A percentile compares a stretch with the other conserved stretches of the same genome.
Conservation (phyloP, 2,797 vertebrate species). For the Coilia nasus region DNA sequence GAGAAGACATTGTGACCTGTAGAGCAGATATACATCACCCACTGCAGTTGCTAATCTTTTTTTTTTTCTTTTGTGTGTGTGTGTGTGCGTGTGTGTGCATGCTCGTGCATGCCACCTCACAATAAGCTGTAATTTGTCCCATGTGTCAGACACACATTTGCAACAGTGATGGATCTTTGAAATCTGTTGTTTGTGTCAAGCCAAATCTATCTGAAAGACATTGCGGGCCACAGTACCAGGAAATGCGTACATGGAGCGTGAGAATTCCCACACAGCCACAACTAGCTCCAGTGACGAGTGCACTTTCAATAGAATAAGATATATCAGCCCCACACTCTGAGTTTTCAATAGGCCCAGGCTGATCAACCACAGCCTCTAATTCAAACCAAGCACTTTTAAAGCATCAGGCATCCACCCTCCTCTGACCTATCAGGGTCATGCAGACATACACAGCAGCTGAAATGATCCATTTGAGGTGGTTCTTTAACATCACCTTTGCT, state of each 20-base stretch:
- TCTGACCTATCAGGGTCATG: background rate
- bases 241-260: constrained; percentile 48
- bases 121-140: constrained; percentile 54
- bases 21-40: constrained; percentile 23
- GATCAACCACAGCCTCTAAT: constrained; percentile 53
- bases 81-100: background rate
- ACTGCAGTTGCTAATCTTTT: constrained; percentile 29
- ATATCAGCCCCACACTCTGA: constrained; percentile 43
- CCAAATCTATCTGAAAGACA: constrained; percentile 63
- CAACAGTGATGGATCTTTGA: constrained; percentile 58
- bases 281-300: constrained; percentile 46
- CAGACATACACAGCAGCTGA: constrained; percentile 27
- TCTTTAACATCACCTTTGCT: constrained; percentile 17
- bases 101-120: constrained; percentile 5
- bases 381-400: constrained; percentile 55
- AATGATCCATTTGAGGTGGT: constrained; percentile 2
- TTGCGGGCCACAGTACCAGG: constrained; percentile 52
- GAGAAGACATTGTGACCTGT: constrained; percentile 10
- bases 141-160: constrained; percentile 56
- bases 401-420: constrained; percentile 23
- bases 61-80: background rate
- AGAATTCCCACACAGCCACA: constrained; percentile 45
- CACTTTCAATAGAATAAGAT: constrained; percentile 50
- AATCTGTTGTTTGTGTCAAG: constrained; percentile 55
- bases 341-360: constrained; percentile 51